These are phyloP conservation scores for Donacobius atricapilla DNA, from an alignment of 2,113 vertebrate species.

Conservation along the genomic window DNA sequence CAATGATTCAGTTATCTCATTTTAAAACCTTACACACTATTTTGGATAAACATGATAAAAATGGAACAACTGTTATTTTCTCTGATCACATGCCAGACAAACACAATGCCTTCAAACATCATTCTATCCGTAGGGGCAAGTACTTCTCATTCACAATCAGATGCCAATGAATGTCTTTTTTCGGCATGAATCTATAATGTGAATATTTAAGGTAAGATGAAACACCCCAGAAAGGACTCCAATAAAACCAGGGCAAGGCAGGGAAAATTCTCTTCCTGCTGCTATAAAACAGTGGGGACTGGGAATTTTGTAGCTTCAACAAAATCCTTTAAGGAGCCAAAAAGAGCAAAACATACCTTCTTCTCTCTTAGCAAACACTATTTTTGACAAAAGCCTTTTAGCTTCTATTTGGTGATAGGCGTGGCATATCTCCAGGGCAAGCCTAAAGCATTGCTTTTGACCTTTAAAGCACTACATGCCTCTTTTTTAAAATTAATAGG, in stretches of 20 bases:
- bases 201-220: not conserved
- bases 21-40: not conserved
- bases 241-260: not conserved
- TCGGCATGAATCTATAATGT: not conserved
- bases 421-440: not conserved
- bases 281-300: not conserved
- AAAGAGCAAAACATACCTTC: not conserved
- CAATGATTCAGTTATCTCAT: not conserved
- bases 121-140: not conserved
- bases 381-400: not conserved
- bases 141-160: not conserved
- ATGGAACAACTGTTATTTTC: not conserved
- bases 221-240: not conserved
- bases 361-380: not conserved
- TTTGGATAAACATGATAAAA: not conserved
- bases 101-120: not conserved
- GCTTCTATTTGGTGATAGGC: not conserved
- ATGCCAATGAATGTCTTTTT: not conserved
- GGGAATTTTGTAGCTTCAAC: not conserved
- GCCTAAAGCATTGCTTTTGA: conserved; percentile 1
- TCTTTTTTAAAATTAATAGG: not conserved
- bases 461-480: not conserved
- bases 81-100: not conserved
- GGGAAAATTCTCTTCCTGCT: not conserved
- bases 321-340: not conserved